phyloP scores from a whole-genome alignment of 1,140 invertebrate genomes.

The Eriosoma lanigerum region DNA sequence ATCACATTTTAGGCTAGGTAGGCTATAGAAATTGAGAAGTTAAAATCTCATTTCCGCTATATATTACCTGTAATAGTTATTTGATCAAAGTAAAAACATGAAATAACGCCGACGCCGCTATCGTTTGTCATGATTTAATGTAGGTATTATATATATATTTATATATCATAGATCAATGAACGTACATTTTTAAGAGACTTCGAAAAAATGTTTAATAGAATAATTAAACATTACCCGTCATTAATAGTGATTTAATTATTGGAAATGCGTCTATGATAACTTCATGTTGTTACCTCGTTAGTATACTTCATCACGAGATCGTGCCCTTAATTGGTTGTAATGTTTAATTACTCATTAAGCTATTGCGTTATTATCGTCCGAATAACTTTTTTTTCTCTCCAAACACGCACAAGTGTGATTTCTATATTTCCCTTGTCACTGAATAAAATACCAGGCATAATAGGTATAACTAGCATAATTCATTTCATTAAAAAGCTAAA shows the following conservation, averaged over 20 bases:
- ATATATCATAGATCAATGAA: neutral
- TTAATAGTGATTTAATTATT: slow-evolving; percentile 41
- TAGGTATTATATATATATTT: neutral
- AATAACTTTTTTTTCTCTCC: slow-evolving; percentile 22
- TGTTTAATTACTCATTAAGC: slow-evolving; percentile 32
- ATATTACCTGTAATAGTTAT: slow-evolving; percentile 11
- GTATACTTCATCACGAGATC: slow-evolving; percentile 6
- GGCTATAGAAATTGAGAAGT: no score
- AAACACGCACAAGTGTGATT: slow-evolving; percentile 11
- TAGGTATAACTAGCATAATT: neutral
- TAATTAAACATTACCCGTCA: neutral
- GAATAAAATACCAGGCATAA: neutral
- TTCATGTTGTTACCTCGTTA: slow-evolving; percentile 22
- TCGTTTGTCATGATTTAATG: neutral
- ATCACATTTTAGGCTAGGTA: no score
- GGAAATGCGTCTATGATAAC: slow-evolving; percentile 14
- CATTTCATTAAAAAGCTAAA: neutral
- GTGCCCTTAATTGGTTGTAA: slow-evolving; percentile 38
- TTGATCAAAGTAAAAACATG: slow-evolving; percentile 22
- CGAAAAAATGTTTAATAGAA: slow-evolving; percentile 14
- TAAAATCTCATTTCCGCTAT: no score
- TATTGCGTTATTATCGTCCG: neutral
- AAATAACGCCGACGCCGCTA: neutral
- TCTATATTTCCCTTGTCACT: slow-evolving; percentile 38
- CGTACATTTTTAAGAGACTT: slow-evolving; percentile 8